Evolutionary conservation across 2,113 vertebrate species (phyloP), one percentile per base, ranked within the genome.

Genomic region (Ahaetulla prasina): DNA sequence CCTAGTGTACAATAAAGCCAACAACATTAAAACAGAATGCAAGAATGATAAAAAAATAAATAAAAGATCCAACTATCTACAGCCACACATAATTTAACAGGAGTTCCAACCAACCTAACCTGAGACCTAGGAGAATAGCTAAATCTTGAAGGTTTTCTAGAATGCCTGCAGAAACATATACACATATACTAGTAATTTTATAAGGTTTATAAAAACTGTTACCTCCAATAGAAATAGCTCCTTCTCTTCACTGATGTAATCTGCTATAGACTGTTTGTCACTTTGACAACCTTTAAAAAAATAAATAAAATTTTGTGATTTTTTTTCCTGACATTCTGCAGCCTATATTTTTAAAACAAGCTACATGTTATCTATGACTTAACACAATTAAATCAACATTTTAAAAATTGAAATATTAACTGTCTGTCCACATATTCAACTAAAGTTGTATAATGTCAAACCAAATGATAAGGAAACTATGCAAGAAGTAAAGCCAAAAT

Each of bases 181-280:
- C 0, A 50, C 53, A 35, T 25, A 55, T 57, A 68, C 49, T 92
- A 43, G 30, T 91, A 84, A 35, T 68, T 68, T 68, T 22, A 43
- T 86, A 88, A 7, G 3, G 18, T 6, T 50, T 55, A 47, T 2
- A 49, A 93, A 94, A 88, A 92, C 87, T 60, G 63, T 63, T 97
- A 98, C 97, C 97, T 98, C 96, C 10, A 96, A 92, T n/a, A 95
- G 91, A 95, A 97, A 97, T 87, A 96, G 94, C 91, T 97, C 88
- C 94, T 96, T 96, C 54, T 96, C 96, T 92, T 97, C 97, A 45
- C 16, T 93, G 91, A 97, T 96, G 91, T 97, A 97, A 57, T 97
- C 96, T 23, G 90, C 90, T 68, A 96, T 2, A 55, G 93, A 93
- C 91, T 95, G 96, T 93, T 94, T 97, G 52, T 95, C 49, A 84